These are phyloP conservation scores for Apodemia mormo DNA, from an alignment of 2,888 invertebrate genomes.

Conservation along the genomic window DNA sequence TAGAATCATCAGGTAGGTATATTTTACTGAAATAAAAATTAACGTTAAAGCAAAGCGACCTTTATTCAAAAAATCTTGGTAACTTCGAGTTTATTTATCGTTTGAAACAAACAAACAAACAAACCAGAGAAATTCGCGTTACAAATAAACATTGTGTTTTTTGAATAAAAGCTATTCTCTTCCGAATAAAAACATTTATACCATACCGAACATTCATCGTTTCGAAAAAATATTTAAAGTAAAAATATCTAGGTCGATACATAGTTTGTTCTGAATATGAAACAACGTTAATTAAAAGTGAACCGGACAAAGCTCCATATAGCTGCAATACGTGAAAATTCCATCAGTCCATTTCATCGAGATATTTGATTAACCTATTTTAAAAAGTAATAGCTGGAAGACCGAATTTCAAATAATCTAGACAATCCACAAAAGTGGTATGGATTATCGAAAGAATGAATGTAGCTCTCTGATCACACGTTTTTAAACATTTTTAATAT, in stretches of 20 bases:
- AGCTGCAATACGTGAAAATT: slow-evolving; percentile 46
- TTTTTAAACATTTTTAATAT: too few relatives aligned
- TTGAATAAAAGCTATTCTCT: too few relatives aligned
- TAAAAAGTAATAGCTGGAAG: slow-evolving; percentile 45
- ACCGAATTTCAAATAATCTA: neutral
- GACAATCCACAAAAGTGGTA: neutral
- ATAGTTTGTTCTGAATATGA: slow-evolving; percentile 38
- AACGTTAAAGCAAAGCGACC: too few relatives aligned
- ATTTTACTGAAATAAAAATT: too few relatives aligned
- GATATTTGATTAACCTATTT: slow-evolving; percentile 74
- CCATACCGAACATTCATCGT: neutral
- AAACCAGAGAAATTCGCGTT: too few relatives aligned
- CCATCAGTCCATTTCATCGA: slow-evolving; percentile 57
- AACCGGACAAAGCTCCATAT: slow-evolving; percentile 47
- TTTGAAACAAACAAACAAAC: too few relatives aligned
- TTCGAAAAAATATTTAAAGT: slow-evolving; percentile 1
- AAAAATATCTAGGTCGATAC: slow-evolving; percentile 37
- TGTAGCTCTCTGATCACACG: neutral
- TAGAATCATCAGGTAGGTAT: too few relatives aligned
- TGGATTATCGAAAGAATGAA: neutral
- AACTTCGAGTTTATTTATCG: too few relatives aligned
- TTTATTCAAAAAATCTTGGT: too few relatives aligned
- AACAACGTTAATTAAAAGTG: slow-evolving; percentile 63
- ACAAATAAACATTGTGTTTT: too few relatives aligned
- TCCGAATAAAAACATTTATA: too few relatives aligned